Base-by-base conservation (phyloP, 1,140 invertebrate species). In the Drosophila rhopaloa region DNA sequence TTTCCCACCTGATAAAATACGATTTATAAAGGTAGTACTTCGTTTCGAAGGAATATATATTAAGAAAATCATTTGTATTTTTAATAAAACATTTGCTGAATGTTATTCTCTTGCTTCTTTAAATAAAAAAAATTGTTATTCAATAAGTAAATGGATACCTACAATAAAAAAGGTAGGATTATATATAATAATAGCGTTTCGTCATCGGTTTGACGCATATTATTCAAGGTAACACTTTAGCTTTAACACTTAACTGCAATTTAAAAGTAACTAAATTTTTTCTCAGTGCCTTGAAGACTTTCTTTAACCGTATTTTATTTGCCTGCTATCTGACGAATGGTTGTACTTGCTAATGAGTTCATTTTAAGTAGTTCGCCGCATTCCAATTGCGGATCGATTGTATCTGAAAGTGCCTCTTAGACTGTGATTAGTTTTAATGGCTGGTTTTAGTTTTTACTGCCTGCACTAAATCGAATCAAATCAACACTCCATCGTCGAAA, bases 351-450 rank as follows among this genome's bases (percentile, higher is more conserved):
- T 88, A 86, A 88, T 88, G 83, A 88, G 79, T 83, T 88, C 46
- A 74, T 88, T 89, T 88, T 88, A 88, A 88, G 79, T 89, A 89
- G 83, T 88, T 54, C 59, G 27, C 73, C 59, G 62, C 83, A 79
- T 77, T 88, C 84, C 67, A 88, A 83, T 79, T 88, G 67, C 11
- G 65, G 29, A 84, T 89, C 84, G 84, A 88, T 88, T 60, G 54
- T 84, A 89, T 88, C 84, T 77, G 63, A 53, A 89, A 88, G 77
- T 89, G 84, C 80, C 84, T 88, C 80, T 88, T 88, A 84, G 80
- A 76, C 73, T 75, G 68, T 90, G 84, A 84, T 88, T 88, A 89
- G 80, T 75, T 89, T 89, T 84, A 89, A 88, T 89, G 84, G 65
- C 57, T 73, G 61, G 76, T 75, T 84, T 85, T 77, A 62, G 61